Evolutionary conservation across 1,140 invertebrate genomes (phyloP).

Genomic region (Platyscapa corneri): DNA sequence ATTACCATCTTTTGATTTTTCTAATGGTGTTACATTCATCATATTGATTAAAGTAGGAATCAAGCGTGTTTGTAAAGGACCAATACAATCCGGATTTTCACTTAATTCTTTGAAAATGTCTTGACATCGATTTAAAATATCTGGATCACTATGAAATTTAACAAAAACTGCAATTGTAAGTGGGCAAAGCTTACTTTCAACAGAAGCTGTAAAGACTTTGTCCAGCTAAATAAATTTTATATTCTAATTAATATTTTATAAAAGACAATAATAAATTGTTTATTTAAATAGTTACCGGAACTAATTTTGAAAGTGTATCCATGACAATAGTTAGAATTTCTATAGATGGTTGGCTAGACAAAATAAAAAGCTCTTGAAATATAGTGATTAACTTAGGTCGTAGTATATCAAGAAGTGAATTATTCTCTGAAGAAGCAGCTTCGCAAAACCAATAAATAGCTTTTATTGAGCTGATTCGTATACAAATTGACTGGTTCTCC

Average conservation of each 20-base stretch:
- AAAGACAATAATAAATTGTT: conserved; percentile 18
- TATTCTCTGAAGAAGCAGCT: conserved; percentile 58
- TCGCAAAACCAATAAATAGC: conserved; percentile 71
- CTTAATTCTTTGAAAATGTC: conserved; percentile 82
- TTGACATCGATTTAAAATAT: conserved; percentile 78
- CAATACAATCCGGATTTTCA: conserved; percentile 78
- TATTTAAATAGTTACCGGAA: conserved; percentile 75
- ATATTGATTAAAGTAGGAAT: conserved; percentile 83
- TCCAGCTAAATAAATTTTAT: conserved; percentile 76
- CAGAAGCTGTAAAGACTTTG: conserved; percentile 79
- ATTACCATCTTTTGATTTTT: conserved; percentile 69
- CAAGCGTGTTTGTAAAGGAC: conserved; percentile 79
- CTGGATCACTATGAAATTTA: conserved; percentile 81
- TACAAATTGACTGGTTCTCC: conserved; percentile 73
- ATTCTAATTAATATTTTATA: neutral
- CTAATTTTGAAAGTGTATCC: conserved; percentile 80
- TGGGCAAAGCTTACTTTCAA: conserved; percentile 81
- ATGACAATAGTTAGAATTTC: conserved; percentile 80
- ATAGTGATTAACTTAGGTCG: conserved; percentile 66
- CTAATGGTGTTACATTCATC: conserved; percentile 70
- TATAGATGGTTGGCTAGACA: conserved; percentile 65
- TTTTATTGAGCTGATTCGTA: conserved; percentile 72
- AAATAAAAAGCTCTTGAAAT: conserved; percentile 69
- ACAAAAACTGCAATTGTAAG: conserved; percentile 84
- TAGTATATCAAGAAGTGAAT: conserved; percentile 61